phyloP scores from a whole-genome alignment of 2,797 vertebrate species.

The Tarsius wallacei region DNA sequence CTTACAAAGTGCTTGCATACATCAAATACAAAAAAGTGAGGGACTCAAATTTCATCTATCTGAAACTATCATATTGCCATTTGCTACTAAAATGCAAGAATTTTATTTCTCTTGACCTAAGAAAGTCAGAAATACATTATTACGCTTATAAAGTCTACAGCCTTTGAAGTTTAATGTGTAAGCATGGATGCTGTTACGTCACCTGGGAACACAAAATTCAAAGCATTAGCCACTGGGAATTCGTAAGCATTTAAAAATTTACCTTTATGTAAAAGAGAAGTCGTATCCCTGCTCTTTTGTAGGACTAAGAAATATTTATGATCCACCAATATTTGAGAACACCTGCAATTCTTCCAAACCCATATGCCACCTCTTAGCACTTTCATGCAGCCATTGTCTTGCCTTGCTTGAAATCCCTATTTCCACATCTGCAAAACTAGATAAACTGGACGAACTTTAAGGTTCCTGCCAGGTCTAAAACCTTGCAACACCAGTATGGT shows the following conservation, averaged over 20 bases:
- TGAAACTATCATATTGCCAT: constrained; percentile 61
- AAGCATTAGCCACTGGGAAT: background rate
- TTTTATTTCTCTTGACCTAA: constrained; percentile 27
- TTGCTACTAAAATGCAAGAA: constrained; percentile 62
- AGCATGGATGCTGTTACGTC: constrained; percentile 8
- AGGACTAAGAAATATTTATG: constrained; percentile 39
- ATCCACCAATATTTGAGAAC: constrained; percentile 41
- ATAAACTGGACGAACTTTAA: constrained; percentile 40
- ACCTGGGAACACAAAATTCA: background rate
- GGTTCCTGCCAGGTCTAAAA: constrained; percentile 58
- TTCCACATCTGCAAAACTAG: constrained; percentile 52
- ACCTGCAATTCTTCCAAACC: constrained; percentile 8
- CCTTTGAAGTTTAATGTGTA: constrained; percentile 53
- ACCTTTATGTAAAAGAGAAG: constrained; percentile 58
- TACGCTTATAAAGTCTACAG: constrained; percentile 46
- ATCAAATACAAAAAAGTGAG: constrained; percentile 66
- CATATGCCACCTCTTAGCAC: background rate
- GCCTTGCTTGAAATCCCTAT: constrained; percentile 37
- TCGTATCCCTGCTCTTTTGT: background rate
- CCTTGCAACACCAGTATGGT: constrained; percentile 31
- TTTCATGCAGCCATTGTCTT: constrained; percentile 24
- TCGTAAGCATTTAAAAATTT: constrained; percentile 56
- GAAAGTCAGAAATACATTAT: constrained; percentile 14
- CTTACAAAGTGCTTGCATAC: constrained; percentile 37
- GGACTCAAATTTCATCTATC: constrained; percentile 33